phyloP scores from a whole-genome alignment of 1,140 invertebrate species.

The Anadara kagoshimensis region DNA sequence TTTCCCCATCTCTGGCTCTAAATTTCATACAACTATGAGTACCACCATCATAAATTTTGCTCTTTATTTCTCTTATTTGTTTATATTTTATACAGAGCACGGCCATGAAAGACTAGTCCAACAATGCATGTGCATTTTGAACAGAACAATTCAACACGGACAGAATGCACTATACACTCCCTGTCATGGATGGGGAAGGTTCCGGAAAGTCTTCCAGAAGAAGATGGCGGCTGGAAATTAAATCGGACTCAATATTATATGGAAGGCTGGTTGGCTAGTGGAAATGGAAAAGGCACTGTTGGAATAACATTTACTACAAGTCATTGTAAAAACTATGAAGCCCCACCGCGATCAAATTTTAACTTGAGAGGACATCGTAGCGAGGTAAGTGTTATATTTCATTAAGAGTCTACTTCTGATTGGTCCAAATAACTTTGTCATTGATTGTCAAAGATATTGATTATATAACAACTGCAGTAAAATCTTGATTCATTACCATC shows the following conservation, averaged over 20 bases:
- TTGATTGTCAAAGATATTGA: too few relatives aligned
- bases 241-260: constrained; percentile 97
- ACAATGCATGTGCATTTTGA: constrained; percentile 84
- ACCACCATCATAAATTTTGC: too few relatives aligned
- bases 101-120: background rate
- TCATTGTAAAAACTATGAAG: constrained; percentile 78
- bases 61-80: too few relatives aligned
- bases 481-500: too few relatives aligned
- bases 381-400: constrained; percentile 88
- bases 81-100: too few relatives aligned
- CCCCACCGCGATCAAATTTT: constrained; percentile 90
- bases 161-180: constrained; percentile 95
- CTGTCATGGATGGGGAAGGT: constrained; percentile 99
- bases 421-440: too few relatives aligned
- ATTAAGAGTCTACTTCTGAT: too few relatives aligned
- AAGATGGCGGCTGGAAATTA: constrained; percentile 82
- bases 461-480: too few relatives aligned
- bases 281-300: constrained; percentile 94
- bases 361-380: constrained; percentile 97
- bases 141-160: constrained; percentile 91
- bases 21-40: too few relatives aligned
- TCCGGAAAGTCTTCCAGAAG: constrained; percentile 90
- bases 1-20: too few relatives aligned
- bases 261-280: constrained; percentile 98
- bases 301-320: constrained; percentile 97